A percentile compares a stretch with the other conserved stretches of the same genome.
Conservation (phyloP, 2,797 vertebrate genomes). For the Clarias laeviceps region DNA sequence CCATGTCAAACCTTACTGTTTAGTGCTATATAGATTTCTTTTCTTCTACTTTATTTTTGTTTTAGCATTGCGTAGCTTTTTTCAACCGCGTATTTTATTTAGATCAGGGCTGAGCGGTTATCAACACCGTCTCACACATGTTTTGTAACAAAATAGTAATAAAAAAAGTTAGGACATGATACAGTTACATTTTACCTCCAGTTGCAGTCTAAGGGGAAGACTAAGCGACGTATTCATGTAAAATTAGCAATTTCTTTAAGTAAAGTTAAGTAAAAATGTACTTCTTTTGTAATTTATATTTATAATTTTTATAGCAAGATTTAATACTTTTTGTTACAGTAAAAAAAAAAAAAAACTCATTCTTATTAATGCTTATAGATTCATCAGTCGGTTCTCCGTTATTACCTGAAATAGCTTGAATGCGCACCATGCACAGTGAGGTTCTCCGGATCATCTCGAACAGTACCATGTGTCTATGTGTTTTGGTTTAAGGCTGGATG, state of each 20-base stretch:
- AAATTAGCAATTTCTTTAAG: neutral
- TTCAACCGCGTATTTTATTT: neutral
- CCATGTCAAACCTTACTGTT: neutral
- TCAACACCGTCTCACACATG: neutral
- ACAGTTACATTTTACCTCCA: neutral
- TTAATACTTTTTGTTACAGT: neutral
- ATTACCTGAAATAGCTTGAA: neutral
- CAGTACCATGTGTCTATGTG: neutral
- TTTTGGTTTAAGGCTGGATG: constrained; percentile 88
- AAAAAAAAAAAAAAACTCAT: neutral
- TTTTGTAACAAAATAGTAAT: too few relatives aligned
- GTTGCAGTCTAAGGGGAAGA: neutral
- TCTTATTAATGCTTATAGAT: neutral
- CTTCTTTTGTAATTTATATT: neutral
- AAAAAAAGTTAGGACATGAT: too few relatives aligned
- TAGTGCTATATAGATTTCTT: neutral
- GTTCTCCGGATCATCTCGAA: neutral
- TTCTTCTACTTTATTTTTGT: too few relatives aligned
- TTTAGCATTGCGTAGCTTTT: neutral
- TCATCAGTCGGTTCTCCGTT: neutral
- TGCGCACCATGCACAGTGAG: neutral
- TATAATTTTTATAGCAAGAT: neutral
- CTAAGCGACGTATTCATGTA: neutral
- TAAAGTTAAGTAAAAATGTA: neutral
- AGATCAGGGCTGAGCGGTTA: neutral